Percentiles rank a stretch among this genome's conserved stretches.
Conservation (phyloP, 2,113 vertebrate genomes). For the Alexandromys fortis region DNA sequence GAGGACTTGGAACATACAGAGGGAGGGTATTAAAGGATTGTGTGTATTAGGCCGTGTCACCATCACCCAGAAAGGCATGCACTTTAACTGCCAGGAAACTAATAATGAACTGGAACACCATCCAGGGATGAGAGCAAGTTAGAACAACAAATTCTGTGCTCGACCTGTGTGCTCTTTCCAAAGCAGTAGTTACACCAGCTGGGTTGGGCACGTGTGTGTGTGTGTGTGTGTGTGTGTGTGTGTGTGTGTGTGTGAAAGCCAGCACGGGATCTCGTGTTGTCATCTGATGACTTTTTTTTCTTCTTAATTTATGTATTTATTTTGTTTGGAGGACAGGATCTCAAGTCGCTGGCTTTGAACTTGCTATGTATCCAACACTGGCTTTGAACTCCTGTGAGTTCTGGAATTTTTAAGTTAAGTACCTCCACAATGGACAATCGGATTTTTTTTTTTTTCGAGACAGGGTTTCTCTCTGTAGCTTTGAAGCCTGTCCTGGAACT, state of each 20-base stretch:
- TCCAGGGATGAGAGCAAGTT: conserved; percentile 62
- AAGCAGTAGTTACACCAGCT: conserved; percentile 5
- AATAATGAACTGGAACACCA: conserved; percentile 51
- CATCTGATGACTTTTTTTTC: not conserved
- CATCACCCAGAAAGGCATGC: conserved; percentile 58
- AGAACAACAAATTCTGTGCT: conserved; percentile 57
- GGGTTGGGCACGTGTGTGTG: not conserved
- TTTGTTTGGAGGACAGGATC: not conserved
- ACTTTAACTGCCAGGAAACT: conserved; percentile 61
- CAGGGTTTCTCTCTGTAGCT: too few species aligned
- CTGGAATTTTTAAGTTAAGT: not conserved
- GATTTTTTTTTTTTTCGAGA: not conserved
- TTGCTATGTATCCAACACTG: not conserved
- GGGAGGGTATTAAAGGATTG: conserved; percentile 19
- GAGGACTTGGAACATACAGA: conserved; percentile 4
- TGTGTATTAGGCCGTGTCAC: conserved; percentile 9
- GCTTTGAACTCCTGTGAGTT: not conserved
- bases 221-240: too few species aligned
- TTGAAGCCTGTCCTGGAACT: too few species aligned
- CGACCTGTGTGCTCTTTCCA: conserved; percentile 43
- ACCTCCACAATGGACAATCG: not conserved
- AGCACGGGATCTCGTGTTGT: not conserved
- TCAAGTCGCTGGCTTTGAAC: not conserved
- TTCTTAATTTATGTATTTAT: not conserved
- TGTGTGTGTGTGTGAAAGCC: not conserved